phyloP scores from a whole-genome alignment of 2,113 vertebrate species.

The Chlorodrepanis virens region DNA sequence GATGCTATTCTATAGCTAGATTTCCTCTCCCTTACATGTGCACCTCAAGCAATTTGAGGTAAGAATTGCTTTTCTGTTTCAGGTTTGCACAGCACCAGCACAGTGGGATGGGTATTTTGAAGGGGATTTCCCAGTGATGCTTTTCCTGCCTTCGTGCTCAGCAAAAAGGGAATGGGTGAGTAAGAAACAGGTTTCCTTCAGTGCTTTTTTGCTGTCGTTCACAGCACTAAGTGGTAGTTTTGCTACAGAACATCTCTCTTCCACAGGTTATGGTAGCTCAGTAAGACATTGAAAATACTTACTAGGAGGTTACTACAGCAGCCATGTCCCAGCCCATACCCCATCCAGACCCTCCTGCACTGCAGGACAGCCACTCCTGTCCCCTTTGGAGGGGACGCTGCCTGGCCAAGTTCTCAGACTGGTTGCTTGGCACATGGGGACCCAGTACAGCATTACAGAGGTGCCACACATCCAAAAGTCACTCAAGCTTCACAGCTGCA shows the following conservation, averaged over 20 bases:
- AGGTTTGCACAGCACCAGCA: neutral
- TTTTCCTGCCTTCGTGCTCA: neutral
- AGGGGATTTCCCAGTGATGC: neutral
- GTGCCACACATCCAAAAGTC: neutral
- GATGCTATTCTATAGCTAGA: neutral
- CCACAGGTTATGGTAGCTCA: neutral
- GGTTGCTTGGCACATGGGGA: fast-evolving
- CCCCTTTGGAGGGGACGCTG: neutral
- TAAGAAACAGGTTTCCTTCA: neutral
- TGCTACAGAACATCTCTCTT: neutral
- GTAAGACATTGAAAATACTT: neutral
- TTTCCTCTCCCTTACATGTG: neutral
- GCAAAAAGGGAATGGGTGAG: neutral
- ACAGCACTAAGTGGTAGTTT: neutral
- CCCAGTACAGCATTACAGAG: neutral
- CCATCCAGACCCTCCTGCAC: neutral
- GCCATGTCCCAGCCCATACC: neutral
- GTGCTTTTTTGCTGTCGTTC: neutral
- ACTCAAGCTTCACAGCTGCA: neutral
- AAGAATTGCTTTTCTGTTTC: neutral
- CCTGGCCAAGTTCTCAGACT: neutral
- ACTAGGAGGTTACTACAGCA: neutral
- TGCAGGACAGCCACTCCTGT: neutral
- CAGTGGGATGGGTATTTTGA: neutral
- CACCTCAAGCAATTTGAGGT: neutral